Base-by-base conservation (phyloP, 2,888 invertebrate species). In the Argynnis bischoffii region DNA sequence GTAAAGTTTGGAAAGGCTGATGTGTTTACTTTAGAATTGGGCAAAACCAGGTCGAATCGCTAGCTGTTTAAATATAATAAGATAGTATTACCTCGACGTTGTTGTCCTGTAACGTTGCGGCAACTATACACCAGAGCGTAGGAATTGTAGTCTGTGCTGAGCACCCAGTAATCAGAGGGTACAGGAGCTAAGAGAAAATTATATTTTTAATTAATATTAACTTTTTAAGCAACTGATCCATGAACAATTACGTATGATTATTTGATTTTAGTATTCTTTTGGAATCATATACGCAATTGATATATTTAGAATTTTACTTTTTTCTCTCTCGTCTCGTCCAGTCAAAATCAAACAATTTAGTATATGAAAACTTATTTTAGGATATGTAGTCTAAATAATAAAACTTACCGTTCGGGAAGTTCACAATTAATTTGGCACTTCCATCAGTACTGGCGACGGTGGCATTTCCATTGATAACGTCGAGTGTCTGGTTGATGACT, bases 41-140 rank as follows among this genome's bases (percentile, higher is more conserved):
- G 8, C 8, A 1, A 35, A 6, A 4, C 26, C 4, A 26, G 26
- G 26, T 26, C 26, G 26, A 26, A 26, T 26, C 26, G 26, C 26
- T 26, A 26, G 35, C 35, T 35, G 1, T 8, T 6, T 8, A 15
- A 1, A 47, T 11, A 26, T 8, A 2, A 47, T 8, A 2, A 15
- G 66, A 54, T 51, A 55, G 59, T 55, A 74, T 71, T 76, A 83
- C 83, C 66, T 60, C 67, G 41, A 41, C 75, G 60, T 75, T 69
- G 66, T 16, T 91, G 76, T 48, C 90, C 76, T 60, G 84, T 84
- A 48, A 89, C 81, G 72, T 93, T 88, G 2, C 79, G 80, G 77
- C 95, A 95, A 55, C 94, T 94, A 91, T 94, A 95, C 0, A 94
- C 93, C 1, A 95, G 90, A 1, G 94, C 86, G 74, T 93, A 95